These are phyloP conservation scores for Meles meles DNA, from an alignment of 2,113 vertebrate genomes.

Conservation along the genomic window DNA sequence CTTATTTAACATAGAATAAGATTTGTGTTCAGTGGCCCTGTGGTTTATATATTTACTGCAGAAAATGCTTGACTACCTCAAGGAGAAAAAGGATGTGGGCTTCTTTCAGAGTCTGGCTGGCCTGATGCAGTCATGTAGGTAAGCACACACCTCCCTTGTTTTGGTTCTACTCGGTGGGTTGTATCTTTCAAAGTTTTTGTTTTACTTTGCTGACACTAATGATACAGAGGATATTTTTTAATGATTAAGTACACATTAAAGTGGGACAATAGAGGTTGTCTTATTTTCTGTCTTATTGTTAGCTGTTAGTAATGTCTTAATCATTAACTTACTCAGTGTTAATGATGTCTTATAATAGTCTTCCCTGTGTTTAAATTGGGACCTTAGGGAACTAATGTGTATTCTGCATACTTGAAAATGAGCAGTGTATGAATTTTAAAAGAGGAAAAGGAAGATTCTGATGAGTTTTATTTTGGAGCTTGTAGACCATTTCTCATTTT, in stretches of 20 bases:
- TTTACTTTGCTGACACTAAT: not conserved
- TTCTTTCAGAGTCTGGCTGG: constrained; percentile 97
- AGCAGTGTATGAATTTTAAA: not conserved
- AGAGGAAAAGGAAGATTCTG: not conserved
- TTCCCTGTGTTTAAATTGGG: not conserved
- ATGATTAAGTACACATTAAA: not conserved
- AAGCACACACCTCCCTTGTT: constrained; percentile 47
- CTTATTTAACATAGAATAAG: not conserved
- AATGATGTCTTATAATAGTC: not conserved
- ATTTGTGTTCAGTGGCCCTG: not conserved
- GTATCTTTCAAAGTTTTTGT: not conserved
- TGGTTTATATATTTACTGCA: constrained; percentile 76
- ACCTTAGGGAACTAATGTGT: not conserved
- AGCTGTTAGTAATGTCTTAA: not conserved
- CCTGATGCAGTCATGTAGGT: constrained; percentile 98
- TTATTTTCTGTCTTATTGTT: not conserved
- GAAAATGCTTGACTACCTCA: constrained; percentile 99
- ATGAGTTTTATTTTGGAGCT: not conserved
- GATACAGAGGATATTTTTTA: not conserved
- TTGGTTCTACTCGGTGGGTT: too few species aligned
- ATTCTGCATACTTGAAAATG: not conserved
- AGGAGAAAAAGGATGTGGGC: constrained; percentile 97
- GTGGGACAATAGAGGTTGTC: too few species aligned
- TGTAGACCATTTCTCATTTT: not conserved
- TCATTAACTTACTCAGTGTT: not conserved